Percentiles rank a stretch among this genome's conserved stretches.
phyloP scores from a whole-genome alignment of 2,113 vertebrate genomes.

The Amphiprion percula region DNA sequence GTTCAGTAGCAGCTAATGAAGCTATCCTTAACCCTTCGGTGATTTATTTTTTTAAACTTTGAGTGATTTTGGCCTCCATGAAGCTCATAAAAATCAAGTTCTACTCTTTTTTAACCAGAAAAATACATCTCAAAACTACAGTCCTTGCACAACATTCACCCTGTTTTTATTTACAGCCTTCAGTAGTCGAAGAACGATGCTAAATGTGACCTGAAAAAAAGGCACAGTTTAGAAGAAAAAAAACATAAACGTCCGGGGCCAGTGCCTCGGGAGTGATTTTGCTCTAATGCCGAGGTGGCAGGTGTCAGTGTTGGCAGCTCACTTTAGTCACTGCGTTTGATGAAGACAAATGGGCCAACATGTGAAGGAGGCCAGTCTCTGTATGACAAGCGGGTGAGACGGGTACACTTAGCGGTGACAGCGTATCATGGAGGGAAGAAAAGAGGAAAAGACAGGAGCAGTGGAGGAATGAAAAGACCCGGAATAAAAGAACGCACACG shows the following conservation, averaged over 20 bases:
- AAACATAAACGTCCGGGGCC: neutral
- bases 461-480: constrained; percentile 31
- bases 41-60: too few species aligned
- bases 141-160: too few species aligned
- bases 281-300: constrained; percentile 35
- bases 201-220: neutral
- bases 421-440: constrained; percentile 30
- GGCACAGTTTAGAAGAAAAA: neutral
- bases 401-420: constrained; percentile 30
- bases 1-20: too few species aligned
- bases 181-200: too few species aligned
- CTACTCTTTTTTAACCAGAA: too few species aligned
- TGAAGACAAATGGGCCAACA: constrained; percentile 55
- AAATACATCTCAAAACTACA: too few species aligned
- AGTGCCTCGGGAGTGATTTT: neutral
- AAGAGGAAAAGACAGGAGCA: constrained; percentile 14
- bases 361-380: constrained; percentile 29
- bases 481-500: constrained; percentile 1
- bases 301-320: constrained; percentile 1
- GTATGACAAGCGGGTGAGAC: constrained; percentile 35
- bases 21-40: too few species aligned
- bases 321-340: constrained; percentile 29
- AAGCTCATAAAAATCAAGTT: too few species aligned
- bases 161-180: neutral
- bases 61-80: too few species aligned